phyloP scores from a whole-genome alignment of 1,140 invertebrate genomes.

The Tetranychus cinnabarinus region DNA sequence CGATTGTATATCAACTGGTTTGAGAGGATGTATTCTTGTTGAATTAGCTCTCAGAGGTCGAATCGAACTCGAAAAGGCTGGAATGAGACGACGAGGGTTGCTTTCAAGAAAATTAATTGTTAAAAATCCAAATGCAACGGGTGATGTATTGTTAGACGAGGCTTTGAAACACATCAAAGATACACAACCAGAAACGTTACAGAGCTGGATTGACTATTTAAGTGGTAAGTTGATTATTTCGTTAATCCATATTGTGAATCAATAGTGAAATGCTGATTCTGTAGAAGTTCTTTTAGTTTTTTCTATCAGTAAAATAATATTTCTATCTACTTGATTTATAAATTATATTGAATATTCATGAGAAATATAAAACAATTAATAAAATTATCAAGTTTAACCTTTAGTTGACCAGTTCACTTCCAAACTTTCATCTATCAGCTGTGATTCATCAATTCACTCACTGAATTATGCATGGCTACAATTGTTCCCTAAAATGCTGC shows the following conservation, averaged over 20 bases:
- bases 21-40: conserved; percentile 92
- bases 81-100: conserved; percentile 75
- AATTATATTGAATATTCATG: too few species aligned
- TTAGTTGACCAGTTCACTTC: too few species aligned
- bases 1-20: conserved; percentile 96
- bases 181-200: conserved; percentile 88
- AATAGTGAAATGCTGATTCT: background rate
- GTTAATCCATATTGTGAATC: background rate
- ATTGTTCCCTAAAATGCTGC: too few species aligned
- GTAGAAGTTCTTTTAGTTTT: background rate
- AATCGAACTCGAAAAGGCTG: conserved; percentile 84
- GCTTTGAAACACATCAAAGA: conserved; percentile 94
- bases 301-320: conserved; percentile 1
- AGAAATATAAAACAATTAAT: too few species aligned
- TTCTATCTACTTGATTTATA: too few species aligned
- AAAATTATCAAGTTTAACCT: too few species aligned
- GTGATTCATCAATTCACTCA: too few species aligned
- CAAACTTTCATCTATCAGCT: too few species aligned
- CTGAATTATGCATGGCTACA: too few species aligned
- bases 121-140: conserved; percentile 74
- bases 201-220: conserved; percentile 98
- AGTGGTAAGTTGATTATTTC: conserved; percentile 43
- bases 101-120: conserved; percentile 46
- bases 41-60: conserved; percentile 81
- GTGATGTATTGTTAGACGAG: conserved; percentile 93